phyloP scores from a whole-genome alignment of 1,140 invertebrate species.

The Nasonia longicornis region DNA sequence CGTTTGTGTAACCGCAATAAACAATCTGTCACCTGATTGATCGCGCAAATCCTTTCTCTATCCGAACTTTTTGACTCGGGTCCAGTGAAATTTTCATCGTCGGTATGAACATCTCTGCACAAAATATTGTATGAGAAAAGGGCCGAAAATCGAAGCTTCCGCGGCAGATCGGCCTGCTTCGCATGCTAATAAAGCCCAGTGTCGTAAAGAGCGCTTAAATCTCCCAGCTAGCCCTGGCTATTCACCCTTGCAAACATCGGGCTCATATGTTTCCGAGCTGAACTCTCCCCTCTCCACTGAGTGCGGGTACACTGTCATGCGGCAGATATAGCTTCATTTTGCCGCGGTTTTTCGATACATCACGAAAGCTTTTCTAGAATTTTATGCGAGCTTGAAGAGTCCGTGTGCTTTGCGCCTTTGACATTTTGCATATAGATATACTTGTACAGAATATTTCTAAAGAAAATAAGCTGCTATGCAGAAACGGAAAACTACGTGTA shows the following conservation, averaged over 20 bases:
- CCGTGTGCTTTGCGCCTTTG: too few species aligned
- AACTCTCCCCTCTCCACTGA: not conserved
- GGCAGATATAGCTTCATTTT: too few species aligned
- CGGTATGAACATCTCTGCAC: too few species aligned
- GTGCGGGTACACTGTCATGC: too few species aligned
- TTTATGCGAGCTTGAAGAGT: too few species aligned
- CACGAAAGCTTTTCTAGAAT: too few species aligned
- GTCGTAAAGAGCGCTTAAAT: conserved; percentile 28
- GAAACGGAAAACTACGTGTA: too few species aligned
- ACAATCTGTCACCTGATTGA: not conserved
- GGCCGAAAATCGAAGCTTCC: conserved; percentile 23
- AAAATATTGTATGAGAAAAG: not conserved
- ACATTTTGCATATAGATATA: too few species aligned
- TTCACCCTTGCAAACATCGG: conserved; percentile 3
- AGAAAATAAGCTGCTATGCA: too few species aligned
- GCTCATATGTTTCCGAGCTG: conserved; percentile 31
- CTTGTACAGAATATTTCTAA: too few species aligned
- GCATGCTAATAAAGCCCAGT: conserved; percentile 40
- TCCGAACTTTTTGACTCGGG: not conserved
- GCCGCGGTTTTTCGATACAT: too few species aligned
- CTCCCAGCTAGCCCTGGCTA: not conserved
- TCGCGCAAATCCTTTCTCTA: not conserved
- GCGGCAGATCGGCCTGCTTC: not conserved
- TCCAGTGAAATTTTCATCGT: conserved; percentile 25
- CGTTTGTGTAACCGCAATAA: not conserved